phyloP scores from a whole-genome alignment of 2,113 vertebrate species.

The Craseonycteris thonglongyai region DNA sequence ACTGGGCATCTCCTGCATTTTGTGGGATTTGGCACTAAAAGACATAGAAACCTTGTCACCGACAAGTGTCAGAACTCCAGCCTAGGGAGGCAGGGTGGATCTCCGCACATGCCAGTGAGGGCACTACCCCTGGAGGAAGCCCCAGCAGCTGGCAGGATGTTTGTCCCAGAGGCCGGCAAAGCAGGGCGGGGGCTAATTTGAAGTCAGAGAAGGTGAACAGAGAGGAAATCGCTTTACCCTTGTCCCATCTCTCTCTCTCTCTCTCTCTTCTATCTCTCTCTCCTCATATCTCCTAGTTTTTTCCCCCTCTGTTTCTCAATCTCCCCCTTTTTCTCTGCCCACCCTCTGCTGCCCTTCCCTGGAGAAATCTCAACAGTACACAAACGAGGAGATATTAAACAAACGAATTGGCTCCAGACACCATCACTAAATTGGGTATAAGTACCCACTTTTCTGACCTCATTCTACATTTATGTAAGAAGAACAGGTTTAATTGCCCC shows the following conservation, averaged over 20 bases:
- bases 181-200: background rate
- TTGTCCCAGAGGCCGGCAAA: slow-evolving; percentile 69
- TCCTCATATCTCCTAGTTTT: too few species aligned
- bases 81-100: background rate
- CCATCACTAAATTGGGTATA: slow-evolving; percentile 53
- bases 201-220: slow-evolving; percentile 22
- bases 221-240: slow-evolving; percentile 68
- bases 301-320: slow-evolving; percentile 60
- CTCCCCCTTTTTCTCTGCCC: background rate
- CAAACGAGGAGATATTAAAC: slow-evolving; percentile 50
- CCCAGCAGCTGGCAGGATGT: slow-evolving; percentile 67
- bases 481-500: slow-evolving; percentile 66
- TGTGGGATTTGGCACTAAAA: slow-evolving; percentile 41
- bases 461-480: slow-evolving; percentile 63
- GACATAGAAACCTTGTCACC: slow-evolving; percentile 52
- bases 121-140: slow-evolving; percentile 70
- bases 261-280: too few species aligned
- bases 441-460: slow-evolving; percentile 63
- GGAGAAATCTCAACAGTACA: slow-evolving; percentile 53
- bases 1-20: background rate
- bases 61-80: slow-evolving; percentile 58
- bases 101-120: slow-evolving; percentile 17
- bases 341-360: slow-evolving; percentile 9
- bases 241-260: background rate
- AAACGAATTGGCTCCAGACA: slow-evolving; percentile 34